Percentiles rank a stretch among this genome's conserved stretches.
These are phyloP conservation scores for Dendrocopos noguchii DNA, from an alignment of 2,113 vertebrate species.

Conservation along the genomic window DNA sequence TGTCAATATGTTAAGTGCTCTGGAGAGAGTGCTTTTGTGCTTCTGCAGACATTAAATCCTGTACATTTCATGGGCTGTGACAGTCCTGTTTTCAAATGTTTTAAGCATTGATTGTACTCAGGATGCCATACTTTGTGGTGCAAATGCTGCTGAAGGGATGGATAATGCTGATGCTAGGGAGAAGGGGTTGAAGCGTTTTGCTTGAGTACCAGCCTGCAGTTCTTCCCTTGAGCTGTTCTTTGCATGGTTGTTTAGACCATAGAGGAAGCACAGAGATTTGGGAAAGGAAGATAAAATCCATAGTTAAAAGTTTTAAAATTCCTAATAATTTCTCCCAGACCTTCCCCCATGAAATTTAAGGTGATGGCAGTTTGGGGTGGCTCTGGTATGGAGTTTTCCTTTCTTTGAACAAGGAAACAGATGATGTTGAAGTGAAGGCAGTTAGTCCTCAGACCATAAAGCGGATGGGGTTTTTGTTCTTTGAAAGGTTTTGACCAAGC, in stretches of 20 bases:
- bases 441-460: not conserved
- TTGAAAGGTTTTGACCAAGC: not conserved
- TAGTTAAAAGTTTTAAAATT: not conserved
- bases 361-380: not conserved
- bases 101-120: not conserved
- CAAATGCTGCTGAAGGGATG: not conserved
- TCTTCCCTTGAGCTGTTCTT: not conserved
- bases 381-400: not conserved
- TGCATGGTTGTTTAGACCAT: not conserved
- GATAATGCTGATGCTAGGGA: not conserved
- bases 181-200: not conserved
- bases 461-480: not conserved
- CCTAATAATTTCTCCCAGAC: rapidly evolving
- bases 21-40: constrained; percentile 51
- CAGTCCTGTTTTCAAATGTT: constrained; percentile 37
- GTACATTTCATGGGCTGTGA: not conserved
- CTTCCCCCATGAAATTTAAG: not conserved
- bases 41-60: constrained; percentile 43
- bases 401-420: not conserved
- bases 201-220: not conserved
- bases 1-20: constrained; percentile 50
- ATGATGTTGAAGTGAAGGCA: not conserved
- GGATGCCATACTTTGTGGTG: not conserved
- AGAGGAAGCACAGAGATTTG: not conserved
- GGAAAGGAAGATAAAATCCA: not conserved